These are phyloP conservation scores for Hylaea fasciaria DNA, from an alignment of 2,888 invertebrate species.

Conservation along the genomic window DNA sequence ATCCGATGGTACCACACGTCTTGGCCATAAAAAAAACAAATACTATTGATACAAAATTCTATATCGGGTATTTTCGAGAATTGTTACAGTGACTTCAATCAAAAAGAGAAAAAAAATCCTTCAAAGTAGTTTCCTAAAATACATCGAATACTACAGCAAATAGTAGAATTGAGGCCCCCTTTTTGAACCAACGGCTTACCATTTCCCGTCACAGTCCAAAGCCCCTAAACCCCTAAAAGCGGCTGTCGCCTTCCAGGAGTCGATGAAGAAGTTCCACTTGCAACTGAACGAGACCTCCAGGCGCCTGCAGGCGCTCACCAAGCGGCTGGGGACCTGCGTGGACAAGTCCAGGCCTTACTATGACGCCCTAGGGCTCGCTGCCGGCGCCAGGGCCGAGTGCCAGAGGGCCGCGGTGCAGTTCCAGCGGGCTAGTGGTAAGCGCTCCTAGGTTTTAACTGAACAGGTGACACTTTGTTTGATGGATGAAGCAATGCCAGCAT, in stretches of 20 bases:
- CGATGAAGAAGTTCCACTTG: constrained; percentile 95
- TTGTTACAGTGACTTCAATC: too few species aligned
- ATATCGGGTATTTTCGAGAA: too few species aligned
- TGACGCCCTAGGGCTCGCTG: constrained; percentile 91
- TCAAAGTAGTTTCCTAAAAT: too few species aligned
- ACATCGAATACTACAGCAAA: too few species aligned
- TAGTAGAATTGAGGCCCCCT: too few species aligned
- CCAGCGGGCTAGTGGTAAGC: constrained; percentile 93
- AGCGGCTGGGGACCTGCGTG: constrained; percentile 93
- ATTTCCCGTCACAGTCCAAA: too few species aligned
- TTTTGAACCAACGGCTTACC: too few species aligned
- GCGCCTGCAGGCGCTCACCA: constrained; percentile 90
- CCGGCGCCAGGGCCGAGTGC: constrained; percentile 92
- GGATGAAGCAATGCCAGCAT: too few species aligned
- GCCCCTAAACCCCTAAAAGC: background rate
- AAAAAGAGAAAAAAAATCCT: too few species aligned
- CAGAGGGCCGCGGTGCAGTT: constrained; percentile 96
- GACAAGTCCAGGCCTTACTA: constrained; percentile 96
- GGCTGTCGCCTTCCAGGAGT: constrained; percentile 87
- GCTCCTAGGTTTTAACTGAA: background rate
- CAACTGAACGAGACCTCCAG: constrained; percentile 93
- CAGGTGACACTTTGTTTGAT: background rate
- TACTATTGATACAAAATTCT: too few species aligned
- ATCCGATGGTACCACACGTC: too few species aligned
- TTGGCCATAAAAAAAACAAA: too few species aligned